Conservation (phyloP, 30 jellyfish, hydroid and myxozoan species). For the Mastigias papua region DNA sequence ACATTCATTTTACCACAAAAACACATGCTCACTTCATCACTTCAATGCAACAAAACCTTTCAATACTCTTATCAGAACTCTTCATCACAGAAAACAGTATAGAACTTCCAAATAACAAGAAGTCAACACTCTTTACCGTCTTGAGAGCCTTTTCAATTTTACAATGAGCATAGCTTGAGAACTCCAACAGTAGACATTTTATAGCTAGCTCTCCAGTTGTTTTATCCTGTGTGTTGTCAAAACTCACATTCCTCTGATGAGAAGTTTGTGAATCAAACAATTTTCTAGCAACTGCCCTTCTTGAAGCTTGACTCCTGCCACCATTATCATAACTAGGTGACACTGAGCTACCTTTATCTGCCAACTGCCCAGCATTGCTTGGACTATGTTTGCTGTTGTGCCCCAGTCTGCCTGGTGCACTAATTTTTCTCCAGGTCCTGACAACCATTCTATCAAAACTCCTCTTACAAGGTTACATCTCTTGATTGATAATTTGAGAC, state of each 20-base stretch:
- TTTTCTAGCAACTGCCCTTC: conserved; percentile 46
- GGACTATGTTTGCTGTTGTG: conserved; percentile 63
- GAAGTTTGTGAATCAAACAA: conserved; percentile 16
- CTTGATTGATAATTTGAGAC: neutral
- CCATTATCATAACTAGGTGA: conserved; percentile 11
- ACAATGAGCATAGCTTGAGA: conserved; percentile 66
- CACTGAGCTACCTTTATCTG: neutral
- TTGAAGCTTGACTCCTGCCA: neutral
- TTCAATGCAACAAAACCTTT: too few species aligned
- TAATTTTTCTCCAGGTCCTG: conserved; percentile 78
- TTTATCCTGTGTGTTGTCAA: conserved; percentile 14
- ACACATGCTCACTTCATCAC: too few species aligned
- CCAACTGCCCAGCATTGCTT: conserved; percentile 35
- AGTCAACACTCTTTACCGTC: conserved; percentile 40
- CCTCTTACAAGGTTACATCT: neutral
- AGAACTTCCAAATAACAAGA: neutral
- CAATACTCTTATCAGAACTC: neutral
- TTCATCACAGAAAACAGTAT: neutral
- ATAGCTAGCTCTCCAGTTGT: conserved; percentile 73
- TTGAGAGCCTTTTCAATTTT: conserved; percentile 57
- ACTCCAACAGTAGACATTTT: conserved; percentile 56
- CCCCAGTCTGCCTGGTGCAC: conserved; percentile 95
- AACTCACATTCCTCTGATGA: neutral
- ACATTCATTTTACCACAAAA: too few species aligned
- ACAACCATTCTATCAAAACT: conserved; percentile 31